These are phyloP conservation scores for Fistularia tabacaria DNA, from an alignment of 2,797 vertebrate genomes.

Conservation along the genomic window DNA sequence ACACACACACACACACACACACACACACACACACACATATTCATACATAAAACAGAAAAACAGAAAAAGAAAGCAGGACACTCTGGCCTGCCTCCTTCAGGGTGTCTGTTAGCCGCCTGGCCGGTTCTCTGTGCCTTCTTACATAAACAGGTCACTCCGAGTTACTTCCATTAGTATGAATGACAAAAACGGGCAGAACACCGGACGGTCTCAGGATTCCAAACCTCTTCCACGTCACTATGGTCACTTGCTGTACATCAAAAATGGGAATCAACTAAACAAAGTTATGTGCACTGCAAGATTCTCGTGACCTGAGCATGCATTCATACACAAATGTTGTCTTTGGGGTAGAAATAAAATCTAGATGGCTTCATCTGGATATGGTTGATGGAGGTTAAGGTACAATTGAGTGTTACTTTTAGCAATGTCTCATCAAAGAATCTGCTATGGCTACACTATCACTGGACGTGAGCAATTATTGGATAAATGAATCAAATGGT, in stretches of 20 bases:
- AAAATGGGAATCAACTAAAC: too few species aligned
- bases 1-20: slow-evolving; percentile 3
- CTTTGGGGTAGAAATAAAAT: too few species aligned
- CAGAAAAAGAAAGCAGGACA: slow-evolving; percentile 40
- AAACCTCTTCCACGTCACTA: slow-evolving; percentile 13
- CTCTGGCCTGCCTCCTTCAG: slow-evolving; percentile 48
- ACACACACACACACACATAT: slow-evolving; percentile 2
- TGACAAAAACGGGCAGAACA: slow-evolving; percentile 28
- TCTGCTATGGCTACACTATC: too few species aligned
- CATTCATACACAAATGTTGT: too few species aligned
- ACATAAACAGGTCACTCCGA: slow-evolving; percentile 62
- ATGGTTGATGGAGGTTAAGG: too few species aligned
- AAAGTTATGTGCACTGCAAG: too few species aligned
- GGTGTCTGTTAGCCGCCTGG: slow-evolving; percentile 44
- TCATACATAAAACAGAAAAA: slow-evolving; percentile 15
- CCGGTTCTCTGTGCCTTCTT: slow-evolving; percentile 47
- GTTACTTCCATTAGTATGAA: slow-evolving; percentile 54
- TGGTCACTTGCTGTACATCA: slow-evolving; percentile 1
- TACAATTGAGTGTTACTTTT: too few species aligned
- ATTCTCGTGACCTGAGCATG: too few species aligned
- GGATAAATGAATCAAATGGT: too few species aligned
- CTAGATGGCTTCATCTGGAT: too few species aligned
- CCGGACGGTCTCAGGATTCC: slow-evolving; percentile 14
- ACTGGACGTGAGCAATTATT: too few species aligned
- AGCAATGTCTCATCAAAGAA: too few species aligned